Percentiles rank a stretch among this genome's conserved stretches.
phyloP scores from a whole-genome alignment of 2,113 vertebrate species.

The Chinchilla lanigera region DNA sequence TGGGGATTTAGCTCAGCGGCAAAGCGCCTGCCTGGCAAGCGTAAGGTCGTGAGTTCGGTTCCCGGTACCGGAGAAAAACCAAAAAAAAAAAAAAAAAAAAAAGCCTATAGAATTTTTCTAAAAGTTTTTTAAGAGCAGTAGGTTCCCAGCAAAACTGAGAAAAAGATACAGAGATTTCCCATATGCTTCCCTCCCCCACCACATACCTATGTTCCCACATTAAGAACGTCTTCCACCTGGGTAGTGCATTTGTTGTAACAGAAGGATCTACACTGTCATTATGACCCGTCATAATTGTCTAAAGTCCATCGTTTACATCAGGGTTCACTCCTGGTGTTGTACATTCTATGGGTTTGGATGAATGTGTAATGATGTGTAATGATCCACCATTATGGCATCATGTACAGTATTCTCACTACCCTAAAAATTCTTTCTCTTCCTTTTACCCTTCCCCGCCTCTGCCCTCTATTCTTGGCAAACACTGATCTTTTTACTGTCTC shows the following conservation, averaged over 20 bases:
- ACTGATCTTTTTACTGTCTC: not conserved
- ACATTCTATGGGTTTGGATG: not conserved
- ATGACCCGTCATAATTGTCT: not conserved
- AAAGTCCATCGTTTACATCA: not conserved
- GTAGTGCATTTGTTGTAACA: not conserved
- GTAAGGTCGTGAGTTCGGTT: no score
- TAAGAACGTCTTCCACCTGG: not conserved
- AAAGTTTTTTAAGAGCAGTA: not conserved
- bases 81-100: no score
- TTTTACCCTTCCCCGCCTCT: not conserved
- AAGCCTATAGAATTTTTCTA: not conserved
- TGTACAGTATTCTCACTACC: not conserved
- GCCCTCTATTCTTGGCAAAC: not conserved
- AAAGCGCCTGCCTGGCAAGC: no score
- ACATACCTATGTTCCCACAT: not conserved
- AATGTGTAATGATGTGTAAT: no score
- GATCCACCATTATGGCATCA: not conserved
- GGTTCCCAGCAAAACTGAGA: not conserved
- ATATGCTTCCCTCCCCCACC: not conserved
- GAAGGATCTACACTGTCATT: not conserved
- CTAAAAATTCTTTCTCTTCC: not conserved
- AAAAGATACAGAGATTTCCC: not conserved
- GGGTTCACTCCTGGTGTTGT: not conserved
- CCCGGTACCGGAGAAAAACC: no score
- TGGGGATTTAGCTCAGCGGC: no score